Evolutionary conservation across 2,797 vertebrate genomes (phyloP).

Genomic region (Poeciliopsis paucimaculata): DNA sequence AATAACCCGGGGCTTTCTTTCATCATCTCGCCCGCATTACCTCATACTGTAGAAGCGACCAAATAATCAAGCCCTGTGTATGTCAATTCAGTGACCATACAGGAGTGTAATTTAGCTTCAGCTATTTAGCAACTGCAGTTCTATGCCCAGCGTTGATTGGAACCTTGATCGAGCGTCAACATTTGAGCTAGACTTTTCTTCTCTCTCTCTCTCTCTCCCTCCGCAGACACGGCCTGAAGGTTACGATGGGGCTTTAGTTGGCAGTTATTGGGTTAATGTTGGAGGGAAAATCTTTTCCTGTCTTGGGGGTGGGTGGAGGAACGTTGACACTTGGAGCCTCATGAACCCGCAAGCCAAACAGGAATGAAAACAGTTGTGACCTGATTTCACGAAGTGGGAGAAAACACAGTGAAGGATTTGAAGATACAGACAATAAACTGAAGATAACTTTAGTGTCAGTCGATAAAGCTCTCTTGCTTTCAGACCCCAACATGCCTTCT

Average conservation of each 20-base stretch:
- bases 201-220: slow-evolving; percentile 9
- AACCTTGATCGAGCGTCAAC: slow-evolving; percentile 13
- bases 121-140: slow-evolving; percentile 41
- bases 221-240: slow-evolving; percentile 4
- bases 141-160: slow-evolving; percentile 20
- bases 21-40: slow-evolving; percentile 55
- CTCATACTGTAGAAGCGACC: slow-evolving; percentile 46
- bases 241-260: slow-evolving; percentile 35
- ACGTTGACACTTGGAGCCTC: slow-evolving; percentile 72
- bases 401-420: slow-evolving; percentile 29
- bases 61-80: slow-evolving; percentile 19
- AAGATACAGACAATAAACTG: slow-evolving; percentile 40
- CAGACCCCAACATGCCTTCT: background rate
- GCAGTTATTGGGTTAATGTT: slow-evolving; percentile 78
- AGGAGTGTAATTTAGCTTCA: slow-evolving; percentile 22
- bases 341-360: slow-evolving; percentile 75
- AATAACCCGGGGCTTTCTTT: slow-evolving; percentile 50
- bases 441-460: slow-evolving; percentile 14
- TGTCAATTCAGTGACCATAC: slow-evolving; percentile 28
- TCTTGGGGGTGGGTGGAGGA: slow-evolving; percentile 78
- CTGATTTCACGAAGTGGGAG: slow-evolving; percentile 68
- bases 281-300: slow-evolving; percentile 78
- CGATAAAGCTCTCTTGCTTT: slow-evolving; percentile 4
- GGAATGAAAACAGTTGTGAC: slow-evolving; percentile 80
- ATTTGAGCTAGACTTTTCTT: slow-evolving; percentile 5